Percentiles rank a stretch among this genome's conserved stretches.
Evolutionary conservation across 2,113 vertebrate species (phyloP).

Genomic region (Arothron firmamentum): DNA sequence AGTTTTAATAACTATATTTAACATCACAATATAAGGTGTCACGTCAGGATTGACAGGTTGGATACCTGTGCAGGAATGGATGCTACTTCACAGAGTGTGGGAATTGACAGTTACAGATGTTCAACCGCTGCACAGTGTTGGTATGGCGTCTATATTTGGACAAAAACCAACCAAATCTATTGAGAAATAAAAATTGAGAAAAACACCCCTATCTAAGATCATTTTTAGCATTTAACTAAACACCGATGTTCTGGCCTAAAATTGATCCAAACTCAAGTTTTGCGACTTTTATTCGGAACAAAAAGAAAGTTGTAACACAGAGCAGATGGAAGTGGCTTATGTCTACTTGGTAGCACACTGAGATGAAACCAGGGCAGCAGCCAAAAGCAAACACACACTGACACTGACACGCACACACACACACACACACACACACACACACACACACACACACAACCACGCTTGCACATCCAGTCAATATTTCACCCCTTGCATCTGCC

Average conservation of each 20-base stretch:
- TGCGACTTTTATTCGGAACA: constrained; percentile 72
- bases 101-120: too few relatives aligned
- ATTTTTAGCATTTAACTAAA: constrained; percentile 48
- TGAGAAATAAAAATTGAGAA: constrained; percentile 1
- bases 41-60: too few relatives aligned
- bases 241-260: constrained; percentile 39
- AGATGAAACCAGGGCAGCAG: constrained; percentile 69
- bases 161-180: too few relatives aligned
- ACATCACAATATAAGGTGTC: too few relatives aligned
- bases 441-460: constrained; percentile 12
- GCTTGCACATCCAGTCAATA: constrained; percentile 53
- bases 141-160: too few relatives aligned
- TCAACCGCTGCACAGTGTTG: too few relatives aligned
- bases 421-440: constrained; percentile 13
- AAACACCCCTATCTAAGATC: constrained; percentile 7
- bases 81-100: too few relatives aligned
- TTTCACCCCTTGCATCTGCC: constrained; percentile 69
- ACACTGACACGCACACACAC: constrained; percentile 19
- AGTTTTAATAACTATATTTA: too few relatives aligned
- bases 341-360: constrained; percentile 74
- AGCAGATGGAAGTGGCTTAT: constrained; percentile 80
- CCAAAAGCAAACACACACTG: constrained; percentile 49
- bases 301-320: constrained; percentile 70
- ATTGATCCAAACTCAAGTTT: constrained; percentile 62
- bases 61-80: too few relatives aligned